phyloP scores from a whole-genome alignment of 2,888 invertebrate genomes.

The Archips xylosteana region DNA sequence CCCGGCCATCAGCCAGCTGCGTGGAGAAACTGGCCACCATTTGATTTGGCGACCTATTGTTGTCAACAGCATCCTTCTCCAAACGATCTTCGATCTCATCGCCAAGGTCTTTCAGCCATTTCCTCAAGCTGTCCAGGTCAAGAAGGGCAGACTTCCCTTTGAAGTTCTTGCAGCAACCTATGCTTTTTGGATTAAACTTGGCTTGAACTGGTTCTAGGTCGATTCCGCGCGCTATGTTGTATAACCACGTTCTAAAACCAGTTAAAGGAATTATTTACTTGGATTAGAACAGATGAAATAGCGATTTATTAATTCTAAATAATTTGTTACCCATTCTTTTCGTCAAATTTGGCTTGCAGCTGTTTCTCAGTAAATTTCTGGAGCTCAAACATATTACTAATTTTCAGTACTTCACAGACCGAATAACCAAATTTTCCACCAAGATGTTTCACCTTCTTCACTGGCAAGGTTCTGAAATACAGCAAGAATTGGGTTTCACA shows the following conservation, averaged over 20 bases:
- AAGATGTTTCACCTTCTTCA: conserved; percentile 94
- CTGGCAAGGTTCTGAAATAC: conserved; percentile 85
- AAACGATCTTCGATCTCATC: conserved; percentile 94
- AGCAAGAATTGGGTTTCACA: conserved; percentile 8
- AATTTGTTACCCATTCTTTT: conserved; percentile 91
- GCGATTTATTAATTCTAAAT: background rate
- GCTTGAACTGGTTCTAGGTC: conserved; percentile 95
- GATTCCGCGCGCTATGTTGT: conserved; percentile 93
- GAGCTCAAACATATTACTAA: conserved; percentile 92
- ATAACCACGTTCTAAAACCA: conserved; percentile 90
- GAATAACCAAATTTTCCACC: conserved; percentile 97
- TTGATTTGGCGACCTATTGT: conserved; percentile 91
- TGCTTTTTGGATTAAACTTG: conserved; percentile 95
- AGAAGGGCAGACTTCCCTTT: conserved; percentile 91
- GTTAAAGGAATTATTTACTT: background rate
- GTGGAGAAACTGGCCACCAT: conserved; percentile 91
- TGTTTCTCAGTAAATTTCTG: conserved; percentile 89
- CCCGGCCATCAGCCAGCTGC: conserved; percentile 82
- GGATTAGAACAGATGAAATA: too few species aligned
- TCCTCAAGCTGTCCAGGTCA: conserved; percentile 87
- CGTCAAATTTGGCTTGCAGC: conserved; percentile 91
- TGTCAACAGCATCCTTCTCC: conserved; percentile 92
- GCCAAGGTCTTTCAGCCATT: conserved; percentile 93
- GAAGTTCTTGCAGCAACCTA: conserved; percentile 98
- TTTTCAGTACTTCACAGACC: conserved; percentile 90